Evolutionary conservation across 2,888 invertebrate species (phyloP), one percentile per base, ranked within the genome.

Genomic region (Dicyrtomina minuta): DNA sequence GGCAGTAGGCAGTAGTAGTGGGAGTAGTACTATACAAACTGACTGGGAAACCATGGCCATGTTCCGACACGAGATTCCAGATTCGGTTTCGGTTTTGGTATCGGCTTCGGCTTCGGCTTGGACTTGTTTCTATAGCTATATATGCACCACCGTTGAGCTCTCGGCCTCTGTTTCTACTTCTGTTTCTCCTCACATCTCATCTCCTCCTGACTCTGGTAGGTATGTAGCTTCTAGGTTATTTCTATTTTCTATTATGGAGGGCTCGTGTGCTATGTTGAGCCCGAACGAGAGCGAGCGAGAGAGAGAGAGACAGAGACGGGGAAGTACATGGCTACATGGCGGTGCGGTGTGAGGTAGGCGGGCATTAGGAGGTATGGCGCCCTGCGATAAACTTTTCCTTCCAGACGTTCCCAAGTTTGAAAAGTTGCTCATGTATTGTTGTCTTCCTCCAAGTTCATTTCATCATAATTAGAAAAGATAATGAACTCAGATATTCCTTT

Each of bases 401-500:
- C 60, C 60, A 60, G 60, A 60, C 60, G 44, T 43, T 26, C 33
- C 60, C 60, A 60, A 60, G 22, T 60, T 24, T 56, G 46, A n/a
- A 62, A 27, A 62, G 44, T 62, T 62, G 62, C 46, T 43, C 56
- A 2, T 58, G 58, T 58, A 69, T 69, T 69, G 69, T 69, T 65
- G 69, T 65, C 27, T 17, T n/a, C n/a, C 59, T 39, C 39, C 41
- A 33, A 59, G 58, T 65, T 59, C 64, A 64, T 65, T 64, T 69
- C 55, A 46, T 69, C 64, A 69, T 69, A 69, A 69, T 69, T 69
- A 69, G 58, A 59, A 69, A 65, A 69, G 69, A 69, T 69, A 69
- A 69, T 69, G 69, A 69, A 64, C 65, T 65, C 58, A 51, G 69
- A 69, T 69, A 62, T 68, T 55, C 60, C 60, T 43, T 41, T 20